Conservation (phyloP, 2,888 invertebrate genomes). For the Coelinius sp. region DNA sequence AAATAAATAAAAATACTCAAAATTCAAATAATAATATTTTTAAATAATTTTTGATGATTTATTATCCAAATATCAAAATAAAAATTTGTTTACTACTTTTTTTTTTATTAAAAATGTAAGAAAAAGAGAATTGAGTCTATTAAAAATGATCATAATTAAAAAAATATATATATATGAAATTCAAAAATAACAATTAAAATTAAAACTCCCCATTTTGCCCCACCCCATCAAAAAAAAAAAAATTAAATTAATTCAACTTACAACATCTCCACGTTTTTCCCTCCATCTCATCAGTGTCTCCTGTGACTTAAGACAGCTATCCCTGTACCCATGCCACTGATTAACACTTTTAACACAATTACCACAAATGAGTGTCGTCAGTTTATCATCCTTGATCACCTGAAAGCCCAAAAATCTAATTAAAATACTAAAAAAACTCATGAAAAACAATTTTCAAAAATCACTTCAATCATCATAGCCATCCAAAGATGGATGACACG, state of each 20-base stretch:
- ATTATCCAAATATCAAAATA: too few relatives aligned
- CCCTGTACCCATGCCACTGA: constrained; percentile 79
- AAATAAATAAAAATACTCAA: too few relatives aligned
- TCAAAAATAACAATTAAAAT: neutral
- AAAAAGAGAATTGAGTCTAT: neutral
- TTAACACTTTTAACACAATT: constrained; percentile 78
- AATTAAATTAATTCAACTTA: neutral
- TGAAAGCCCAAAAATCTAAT: constrained; percentile 69
- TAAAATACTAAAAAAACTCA: constrained; percentile 68
- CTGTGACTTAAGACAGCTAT: constrained; percentile 78
- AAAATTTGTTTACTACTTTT: too few relatives aligned
- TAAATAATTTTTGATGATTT: too few relatives aligned
- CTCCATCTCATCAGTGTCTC: constrained; percentile 76
- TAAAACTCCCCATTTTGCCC: neutral
- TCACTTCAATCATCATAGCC: neutral
- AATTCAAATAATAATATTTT: too few relatives aligned
- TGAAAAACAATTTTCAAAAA: neutral
- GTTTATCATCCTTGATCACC: constrained; percentile 77
- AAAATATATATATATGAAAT: neutral
- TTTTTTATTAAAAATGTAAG: neutral
- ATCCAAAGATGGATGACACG: neutral
- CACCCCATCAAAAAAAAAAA: neutral
- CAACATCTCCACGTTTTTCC: constrained; percentile 43
- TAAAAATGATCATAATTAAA: too few relatives aligned
- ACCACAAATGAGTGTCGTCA: constrained; percentile 78